Evolutionary conservation across 2,113 vertebrate species (phyloP).

Genomic region (Synodontis membranacea): DNA sequence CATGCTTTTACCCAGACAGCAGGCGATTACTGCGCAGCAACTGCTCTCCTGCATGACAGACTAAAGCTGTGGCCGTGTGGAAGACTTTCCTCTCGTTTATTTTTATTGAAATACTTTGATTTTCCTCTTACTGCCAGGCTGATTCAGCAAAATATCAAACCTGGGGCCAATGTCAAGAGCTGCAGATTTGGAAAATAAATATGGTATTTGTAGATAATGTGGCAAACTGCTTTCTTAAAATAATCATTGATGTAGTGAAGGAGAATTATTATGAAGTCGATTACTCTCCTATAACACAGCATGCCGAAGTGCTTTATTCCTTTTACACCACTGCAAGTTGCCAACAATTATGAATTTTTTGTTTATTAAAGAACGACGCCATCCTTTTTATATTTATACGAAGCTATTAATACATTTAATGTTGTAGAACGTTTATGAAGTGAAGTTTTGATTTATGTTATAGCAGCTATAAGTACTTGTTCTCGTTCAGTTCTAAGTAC

Average conservation of each 20-base stretch:
- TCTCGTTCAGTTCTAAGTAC: too few species aligned
- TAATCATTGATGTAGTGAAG: background rate
- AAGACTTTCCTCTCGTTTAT: slow-evolving; percentile 12
- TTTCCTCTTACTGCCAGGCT: background rate
- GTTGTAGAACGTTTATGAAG: background rate
- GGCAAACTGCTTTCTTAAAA: background rate
- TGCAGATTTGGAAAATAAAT: background rate
- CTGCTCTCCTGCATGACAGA: slow-evolving; percentile 23
- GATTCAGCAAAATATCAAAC: slow-evolving; percentile 1
- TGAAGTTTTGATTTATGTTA: background rate
- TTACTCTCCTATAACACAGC: background rate
- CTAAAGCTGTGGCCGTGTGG: slow-evolving; percentile 4
- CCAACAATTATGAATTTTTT: background rate
- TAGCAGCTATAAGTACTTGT: background rate
- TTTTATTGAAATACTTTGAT: slow-evolving; percentile 31
- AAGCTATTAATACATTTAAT: background rate
- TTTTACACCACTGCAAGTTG: background rate
- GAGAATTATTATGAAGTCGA: background rate
- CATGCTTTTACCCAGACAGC: slow-evolving; percentile 20
- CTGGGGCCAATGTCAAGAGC: slow-evolving; percentile 2
- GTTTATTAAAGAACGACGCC: background rate
- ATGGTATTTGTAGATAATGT: background rate
- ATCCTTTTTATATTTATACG: too few species aligned
- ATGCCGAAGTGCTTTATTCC: background rate
- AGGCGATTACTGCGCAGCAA: slow-evolving; percentile 31